phyloP scores from a whole-genome alignment of 2,113 vertebrate genomes.

The Tachysurus vachellii region DNA sequence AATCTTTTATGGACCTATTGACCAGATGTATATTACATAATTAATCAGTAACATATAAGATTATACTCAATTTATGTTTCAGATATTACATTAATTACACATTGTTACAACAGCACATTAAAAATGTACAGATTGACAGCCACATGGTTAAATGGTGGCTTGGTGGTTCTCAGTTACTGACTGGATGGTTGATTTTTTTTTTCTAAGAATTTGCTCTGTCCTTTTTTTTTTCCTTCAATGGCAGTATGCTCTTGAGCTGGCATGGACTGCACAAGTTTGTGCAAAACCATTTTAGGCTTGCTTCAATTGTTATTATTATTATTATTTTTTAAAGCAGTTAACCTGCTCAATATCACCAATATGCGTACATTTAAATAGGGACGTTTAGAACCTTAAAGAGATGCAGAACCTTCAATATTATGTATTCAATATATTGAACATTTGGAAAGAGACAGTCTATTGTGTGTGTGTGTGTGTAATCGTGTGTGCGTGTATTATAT shows the following conservation, averaged over 20 bases:
- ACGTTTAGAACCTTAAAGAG: background rate
- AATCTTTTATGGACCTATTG: background rate
- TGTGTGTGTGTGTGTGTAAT: too few relatives aligned
- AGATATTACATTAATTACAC: conserved; percentile 9
- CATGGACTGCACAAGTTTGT: background rate
- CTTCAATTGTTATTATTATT: background rate
- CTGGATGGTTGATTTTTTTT: background rate
- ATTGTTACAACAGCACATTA: background rate
- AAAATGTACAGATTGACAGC: conserved; percentile 5
- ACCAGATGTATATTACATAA: conserved; percentile 24
- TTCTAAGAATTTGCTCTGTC: background rate
- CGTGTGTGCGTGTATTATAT: too few relatives aligned
- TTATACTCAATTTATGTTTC: background rate
- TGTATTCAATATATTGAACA: background rate
- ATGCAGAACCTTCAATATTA: background rate
- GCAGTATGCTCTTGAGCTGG: background rate
- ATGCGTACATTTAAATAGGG: background rate
- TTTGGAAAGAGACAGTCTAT: background rate
- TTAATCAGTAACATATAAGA: conserved; percentile 14
- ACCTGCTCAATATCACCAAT: background rate
- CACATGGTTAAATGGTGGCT: background rate
- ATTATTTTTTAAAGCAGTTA: background rate
- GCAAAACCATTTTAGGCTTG: background rate
- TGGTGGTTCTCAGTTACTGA: background rate
- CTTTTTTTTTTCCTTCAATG: background rate